These are phyloP conservation scores for Ariolimax columbianus DNA, from an alignment of 2,888 invertebrate species.

Conservation along the genomic window DNA sequence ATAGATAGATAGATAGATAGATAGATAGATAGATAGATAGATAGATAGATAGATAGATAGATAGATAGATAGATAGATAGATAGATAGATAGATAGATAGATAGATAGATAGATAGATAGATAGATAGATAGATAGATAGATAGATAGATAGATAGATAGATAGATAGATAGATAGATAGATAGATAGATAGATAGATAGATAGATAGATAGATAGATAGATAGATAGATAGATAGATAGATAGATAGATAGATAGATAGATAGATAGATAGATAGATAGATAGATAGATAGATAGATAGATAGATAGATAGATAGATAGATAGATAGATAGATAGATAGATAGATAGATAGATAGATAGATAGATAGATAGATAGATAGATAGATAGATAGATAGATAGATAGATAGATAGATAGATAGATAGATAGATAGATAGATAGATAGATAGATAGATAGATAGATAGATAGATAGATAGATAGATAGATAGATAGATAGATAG, in stretches of 20 bases:
- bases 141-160: not conserved
- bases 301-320: constrained; percentile 22
- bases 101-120: not conserved
- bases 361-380: constrained; percentile 6
- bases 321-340: constrained; percentile 23
- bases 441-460: not conserved
- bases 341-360: constrained; percentile 30
- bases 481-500: no score
- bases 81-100: not conserved
- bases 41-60: not conserved
- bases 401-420: not conserved
- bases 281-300: constrained; percentile 15
- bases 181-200: not conserved
- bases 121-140: not conserved
- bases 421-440: not conserved
- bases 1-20: not conserved
- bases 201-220: constrained; percentile 23
- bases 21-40: not conserved
- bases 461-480: no score
- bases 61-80: not conserved
- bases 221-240: constrained; percentile 24
- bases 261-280: constrained; percentile 22
- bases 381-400: not conserved
- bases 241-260: constrained; percentile 22
- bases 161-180: not conserved